phyloP scores from a whole-genome alignment of 2,888 invertebrate species.

The Ophioninae sp. region DNA sequence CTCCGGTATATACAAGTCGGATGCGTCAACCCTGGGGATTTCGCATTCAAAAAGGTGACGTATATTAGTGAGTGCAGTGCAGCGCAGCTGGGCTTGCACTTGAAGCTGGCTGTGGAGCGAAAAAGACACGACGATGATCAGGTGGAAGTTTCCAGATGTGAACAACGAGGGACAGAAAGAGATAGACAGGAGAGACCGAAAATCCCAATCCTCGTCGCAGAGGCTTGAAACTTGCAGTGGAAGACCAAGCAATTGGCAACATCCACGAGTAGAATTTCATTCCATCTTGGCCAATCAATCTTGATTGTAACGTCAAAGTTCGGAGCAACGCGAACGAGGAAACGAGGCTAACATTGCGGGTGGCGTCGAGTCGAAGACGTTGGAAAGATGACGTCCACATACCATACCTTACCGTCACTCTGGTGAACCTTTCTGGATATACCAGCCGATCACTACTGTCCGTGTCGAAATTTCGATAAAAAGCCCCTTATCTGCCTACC shows the following conservation, averaged over 20 bases:
- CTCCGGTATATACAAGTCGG: slow-evolving; percentile 58
- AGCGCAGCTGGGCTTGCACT: slow-evolving; percentile 56
- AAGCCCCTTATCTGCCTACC: no score
- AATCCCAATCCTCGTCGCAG: slow-evolving; percentile 29
- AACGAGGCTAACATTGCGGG: slow-evolving; percentile 18
- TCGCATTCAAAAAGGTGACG: slow-evolving; percentile 52
- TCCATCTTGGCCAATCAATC: slow-evolving; percentile 76
- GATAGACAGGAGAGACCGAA: not conserved
- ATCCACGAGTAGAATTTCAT: slow-evolving; percentile 72
- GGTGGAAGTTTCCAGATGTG: not conserved
- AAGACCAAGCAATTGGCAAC: slow-evolving; percentile 62
- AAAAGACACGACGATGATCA: slow-evolving; percentile 16
- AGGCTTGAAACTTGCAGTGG: not conserved
- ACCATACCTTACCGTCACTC: slow-evolving; percentile 27
- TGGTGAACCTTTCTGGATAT: not conserved
- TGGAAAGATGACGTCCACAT: slow-evolving; percentile 7
- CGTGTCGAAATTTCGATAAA: no score
- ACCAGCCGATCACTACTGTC: slow-evolving; percentile 23
- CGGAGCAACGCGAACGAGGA: slow-evolving; percentile 53
- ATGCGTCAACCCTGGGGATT: slow-evolving; percentile 64
- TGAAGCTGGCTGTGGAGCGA: slow-evolving; percentile 19
- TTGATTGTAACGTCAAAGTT: slow-evolving; percentile 76
- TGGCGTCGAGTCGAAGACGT: not conserved
- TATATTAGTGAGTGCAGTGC: slow-evolving; percentile 22
- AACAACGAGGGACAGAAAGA: not conserved